Evolutionary conservation across 2,888 invertebrate genomes (phyloP), one percentile per base, ranked within the genome.

Genomic region (Heteromurus nitidus): DNA sequence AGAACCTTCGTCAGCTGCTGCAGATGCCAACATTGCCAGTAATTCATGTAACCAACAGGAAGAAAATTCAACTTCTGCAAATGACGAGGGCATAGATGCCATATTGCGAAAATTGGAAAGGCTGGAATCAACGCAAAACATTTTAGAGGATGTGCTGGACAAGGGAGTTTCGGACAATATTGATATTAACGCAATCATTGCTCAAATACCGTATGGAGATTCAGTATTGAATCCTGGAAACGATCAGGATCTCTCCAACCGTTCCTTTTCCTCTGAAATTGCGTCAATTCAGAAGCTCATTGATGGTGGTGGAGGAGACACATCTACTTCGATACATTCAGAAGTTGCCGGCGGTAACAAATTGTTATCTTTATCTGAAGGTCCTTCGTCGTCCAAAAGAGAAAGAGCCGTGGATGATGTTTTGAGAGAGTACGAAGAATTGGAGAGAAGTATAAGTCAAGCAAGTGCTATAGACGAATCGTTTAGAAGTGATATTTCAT

Each of bases 361-460:
- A 24, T 28, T 69, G 36, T 60, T 70, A 53, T 58, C 68, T 58
- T 16, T 30, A 18, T 31, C 65, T 30, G 62, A 62, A n/a, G 20
- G 36, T 70, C 31, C 36, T 55, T 20, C 18, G 50, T 24, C 53
- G 20, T n/a, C n/a, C n/a, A 28, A 20, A 18, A 5, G 20, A 31
- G 67, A 67, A n/a, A 58, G 62, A 50, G 75, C 44, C 31, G 36
- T 84, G n/a, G 82, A 84, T 20, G 80, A 83, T 42, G 79, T 84
- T 30, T 53, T 84, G 7, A 62, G 60, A 26, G 82, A 84, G 42
- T 83, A 83, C 42, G 83, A 81, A 44, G 81, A 84, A 53, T 68
- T 84, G 0, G 84, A 84, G 53, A 26, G 73, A 62, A 74, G 69
- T 64, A 22, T 82, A 36, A 73, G 73, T 31, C 67, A 53, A 31